Conservation (phyloP, 2,888 invertebrate species). For the Noctua janthe region DNA sequence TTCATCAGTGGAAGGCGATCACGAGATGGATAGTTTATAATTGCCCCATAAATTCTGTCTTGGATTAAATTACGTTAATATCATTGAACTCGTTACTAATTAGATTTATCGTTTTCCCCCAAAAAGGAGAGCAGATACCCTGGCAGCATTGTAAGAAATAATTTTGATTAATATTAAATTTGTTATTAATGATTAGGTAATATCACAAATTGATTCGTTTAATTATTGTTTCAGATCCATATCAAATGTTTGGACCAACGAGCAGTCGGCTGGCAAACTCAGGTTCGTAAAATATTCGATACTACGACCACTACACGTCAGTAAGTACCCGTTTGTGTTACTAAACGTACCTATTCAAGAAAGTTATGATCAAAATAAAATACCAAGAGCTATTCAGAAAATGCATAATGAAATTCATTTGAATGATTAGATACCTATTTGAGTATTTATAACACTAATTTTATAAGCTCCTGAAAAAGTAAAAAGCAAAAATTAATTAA, state of each 20-base stretch:
- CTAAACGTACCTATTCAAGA: background rate
- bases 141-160: slow-evolving; percentile 59
- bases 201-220: slow-evolving; percentile 42
- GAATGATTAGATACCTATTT: background rate
- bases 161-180: slow-evolving; percentile 41
- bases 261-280: slow-evolving; percentile 99
- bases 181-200: slow-evolving; percentile 19
- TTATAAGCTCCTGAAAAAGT: background rate
- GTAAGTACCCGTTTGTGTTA: background rate
- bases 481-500: background rate
- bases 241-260: slow-evolving; percentile 99
- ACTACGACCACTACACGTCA: background rate
- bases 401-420: background rate
- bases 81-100: slow-evolving; percentile 39
- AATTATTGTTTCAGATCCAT: slow-evolving; percentile 95
- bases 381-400: background rate
- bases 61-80: slow-evolving; percentile 5
- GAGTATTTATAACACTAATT: background rate
- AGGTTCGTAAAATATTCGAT: slow-evolving; percentile 83
- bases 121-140: slow-evolving; percentile 54
- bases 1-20: background rate
- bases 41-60: background rate
- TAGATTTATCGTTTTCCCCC: slow-evolving; percentile 49
- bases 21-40: background rate
- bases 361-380: background rate